Evolutionary conservation across 1,140 invertebrate species (phyloP).

Genomic region (Tetragonula clypearis): DNA sequence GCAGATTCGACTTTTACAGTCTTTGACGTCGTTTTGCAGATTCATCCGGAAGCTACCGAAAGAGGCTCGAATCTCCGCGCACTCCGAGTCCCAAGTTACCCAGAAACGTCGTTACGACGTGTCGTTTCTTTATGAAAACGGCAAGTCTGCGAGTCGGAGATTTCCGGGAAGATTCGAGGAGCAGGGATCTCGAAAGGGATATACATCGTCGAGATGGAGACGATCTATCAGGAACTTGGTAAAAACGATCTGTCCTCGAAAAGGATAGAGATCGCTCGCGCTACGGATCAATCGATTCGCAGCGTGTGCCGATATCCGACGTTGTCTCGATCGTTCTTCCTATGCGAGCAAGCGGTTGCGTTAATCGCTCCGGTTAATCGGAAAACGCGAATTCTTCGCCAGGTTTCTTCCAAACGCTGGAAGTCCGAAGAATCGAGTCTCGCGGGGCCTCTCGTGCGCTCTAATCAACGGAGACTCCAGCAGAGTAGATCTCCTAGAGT

Average conservation of each 20-base stretch:
- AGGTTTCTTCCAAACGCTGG: neutral
- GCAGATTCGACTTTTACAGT: constrained; percentile 16
- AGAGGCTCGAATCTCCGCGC: constrained; percentile 54
- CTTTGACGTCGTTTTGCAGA: constrained; percentile 44
- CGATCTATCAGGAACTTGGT: constrained; percentile 12
- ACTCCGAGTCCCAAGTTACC: neutral
- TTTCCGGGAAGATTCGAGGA: neutral
- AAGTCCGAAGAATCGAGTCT: neutral
- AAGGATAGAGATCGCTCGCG: constrained; percentile 11
- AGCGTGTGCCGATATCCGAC: constrained; percentile 18
- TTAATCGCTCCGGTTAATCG: neutral
- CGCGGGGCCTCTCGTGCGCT: neutral
- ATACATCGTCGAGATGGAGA: constrained; percentile 2
- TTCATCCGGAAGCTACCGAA: constrained; percentile 50
- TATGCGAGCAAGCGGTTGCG: no score
- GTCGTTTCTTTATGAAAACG: neutral
- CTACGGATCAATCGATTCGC: neutral
- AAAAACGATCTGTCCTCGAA: constrained; percentile 21
- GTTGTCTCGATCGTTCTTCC: neutral
- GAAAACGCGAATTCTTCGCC: neutral
- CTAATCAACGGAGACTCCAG: neutral
- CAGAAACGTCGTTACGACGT: no score
- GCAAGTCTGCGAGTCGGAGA: neutral
- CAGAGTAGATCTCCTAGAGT: neutral
- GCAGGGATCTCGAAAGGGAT: neutral